A percentile compares a stretch with the other conserved stretches of the same genome.
phyloP scores from a whole-genome alignment of 2,113 vertebrate species.

The Halichoeres trimaculatus region DNA sequence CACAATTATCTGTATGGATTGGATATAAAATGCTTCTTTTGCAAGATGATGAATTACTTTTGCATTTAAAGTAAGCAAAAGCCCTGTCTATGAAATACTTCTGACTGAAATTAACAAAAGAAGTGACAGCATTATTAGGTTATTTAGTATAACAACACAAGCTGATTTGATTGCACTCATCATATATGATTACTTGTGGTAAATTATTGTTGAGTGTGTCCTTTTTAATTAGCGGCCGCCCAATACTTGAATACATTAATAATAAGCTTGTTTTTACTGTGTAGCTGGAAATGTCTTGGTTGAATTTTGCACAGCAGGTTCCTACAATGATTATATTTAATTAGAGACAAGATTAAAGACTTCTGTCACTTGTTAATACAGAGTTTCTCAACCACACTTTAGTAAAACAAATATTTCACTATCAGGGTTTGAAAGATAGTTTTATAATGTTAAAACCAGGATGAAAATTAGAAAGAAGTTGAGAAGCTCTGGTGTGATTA shows the following conservation, averaged over 20 bases:
- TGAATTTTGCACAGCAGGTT: too few relatives aligned
- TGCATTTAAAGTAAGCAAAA: too few relatives aligned
- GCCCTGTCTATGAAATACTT: too few relatives aligned
- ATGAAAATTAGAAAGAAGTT: not conserved
- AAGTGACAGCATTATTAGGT: not conserved
- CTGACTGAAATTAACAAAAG: too few relatives aligned
- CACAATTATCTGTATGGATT: not conserved
- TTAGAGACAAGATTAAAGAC: not conserved
- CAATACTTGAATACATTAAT: too few relatives aligned
- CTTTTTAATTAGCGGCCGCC: too few relatives aligned
- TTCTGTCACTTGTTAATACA: not conserved
- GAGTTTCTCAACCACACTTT: constrained; percentile 24
- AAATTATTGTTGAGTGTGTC: not conserved
- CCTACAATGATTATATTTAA: not conserved
- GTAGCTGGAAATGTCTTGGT: too few relatives aligned
- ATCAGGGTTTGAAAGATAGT: not conserved
- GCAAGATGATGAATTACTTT: not conserved
- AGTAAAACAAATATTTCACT: not conserved
- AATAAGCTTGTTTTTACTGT: too few relatives aligned
- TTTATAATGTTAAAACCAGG: not conserved
- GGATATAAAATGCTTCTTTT: not conserved
- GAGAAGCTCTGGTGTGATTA: constrained; percentile 12
- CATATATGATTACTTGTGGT: not conserved
- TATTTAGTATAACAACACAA: constrained; percentile 5
- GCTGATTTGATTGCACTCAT: not conserved